A percentile compares a stretch with the other conserved stretches of the same genome.
These are phyloP conservation scores for Ferrisia virgata DNA, from an alignment of 2,888 invertebrate genomes.

Conservation along the genomic window DNA sequence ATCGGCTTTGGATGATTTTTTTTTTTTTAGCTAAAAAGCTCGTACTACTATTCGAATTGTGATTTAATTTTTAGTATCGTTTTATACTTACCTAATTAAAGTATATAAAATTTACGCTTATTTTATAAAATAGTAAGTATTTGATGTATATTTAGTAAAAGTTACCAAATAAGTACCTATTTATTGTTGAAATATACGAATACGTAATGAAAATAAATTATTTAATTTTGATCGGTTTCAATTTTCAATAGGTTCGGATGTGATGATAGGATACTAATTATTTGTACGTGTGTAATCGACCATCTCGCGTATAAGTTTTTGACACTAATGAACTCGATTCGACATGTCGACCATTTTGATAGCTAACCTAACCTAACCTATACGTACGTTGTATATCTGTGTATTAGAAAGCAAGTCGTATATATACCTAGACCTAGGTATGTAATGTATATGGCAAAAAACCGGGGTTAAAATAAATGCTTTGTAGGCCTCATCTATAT, in stretches of 20 bases:
- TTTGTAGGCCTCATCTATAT: too few species aligned
- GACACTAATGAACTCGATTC: neutral
- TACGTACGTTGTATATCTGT: too few species aligned
- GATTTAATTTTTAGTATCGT: neutral
- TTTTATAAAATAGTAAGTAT: neutral
- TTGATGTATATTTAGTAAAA: neutral
- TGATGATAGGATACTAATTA: neutral
- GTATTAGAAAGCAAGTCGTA: too few species aligned
- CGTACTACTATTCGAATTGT: neutral
- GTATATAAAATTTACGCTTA: neutral
- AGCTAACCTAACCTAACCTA: too few species aligned
- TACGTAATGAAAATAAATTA: neutral
- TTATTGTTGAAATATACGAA: neutral
- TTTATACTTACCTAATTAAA: neutral
- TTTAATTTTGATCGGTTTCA: neutral
- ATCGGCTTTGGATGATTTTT: too few species aligned
- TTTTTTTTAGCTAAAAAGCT: too few species aligned
- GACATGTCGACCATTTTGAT: neutral
- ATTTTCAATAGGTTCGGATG: neutral
- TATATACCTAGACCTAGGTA: too few species aligned
- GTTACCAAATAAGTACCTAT: constrained; percentile 23
- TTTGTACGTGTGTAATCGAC: neutral
- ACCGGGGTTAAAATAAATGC: too few species aligned
- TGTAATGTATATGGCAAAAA: too few species aligned
- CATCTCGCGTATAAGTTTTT: neutral